Percentiles rank a stretch among this genome's conserved stretches.
Evolutionary conservation across 2,797 vertebrate species (phyloP).

Genomic region (Esox lucius): DNA sequence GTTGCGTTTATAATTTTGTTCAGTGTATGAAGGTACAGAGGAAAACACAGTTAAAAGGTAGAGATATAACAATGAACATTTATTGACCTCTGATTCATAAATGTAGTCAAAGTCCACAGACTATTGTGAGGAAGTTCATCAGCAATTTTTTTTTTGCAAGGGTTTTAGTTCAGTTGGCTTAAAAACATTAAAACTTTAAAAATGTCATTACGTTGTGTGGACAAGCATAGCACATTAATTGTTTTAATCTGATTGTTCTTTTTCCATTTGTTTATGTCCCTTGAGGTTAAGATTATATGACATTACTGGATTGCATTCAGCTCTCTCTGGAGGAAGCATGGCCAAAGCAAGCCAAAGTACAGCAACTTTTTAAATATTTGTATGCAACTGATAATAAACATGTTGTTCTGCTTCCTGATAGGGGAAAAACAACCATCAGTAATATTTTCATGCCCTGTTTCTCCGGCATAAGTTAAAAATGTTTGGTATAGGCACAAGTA

Average conservation of each 20-base stretch:
- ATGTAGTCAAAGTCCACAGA: too few species aligned
- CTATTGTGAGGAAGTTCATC: too few species aligned
- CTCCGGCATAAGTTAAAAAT: conserved; percentile 18
- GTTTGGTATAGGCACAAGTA: conserved; percentile 27
- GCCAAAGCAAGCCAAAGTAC: conserved; percentile 8
- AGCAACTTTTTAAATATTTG: conserved; percentile 21
- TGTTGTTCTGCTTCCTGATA: conserved; percentile 25
- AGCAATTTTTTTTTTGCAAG: too few species aligned
- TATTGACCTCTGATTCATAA: too few species aligned
- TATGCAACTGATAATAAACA: conserved; percentile 42
- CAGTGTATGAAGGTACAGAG: too few species aligned
- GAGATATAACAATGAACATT: too few species aligned
- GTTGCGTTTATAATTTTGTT: too few species aligned
- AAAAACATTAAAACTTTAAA: conserved; percentile 32
- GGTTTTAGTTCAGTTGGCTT: not conserved
- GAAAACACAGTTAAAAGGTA: too few species aligned
- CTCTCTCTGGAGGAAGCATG: conserved; percentile 9
- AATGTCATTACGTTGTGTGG: conserved; percentile 46
- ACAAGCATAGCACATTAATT: conserved; percentile 43
- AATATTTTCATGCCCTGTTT: conserved; percentile 41
- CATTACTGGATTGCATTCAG: conserved; percentile 42
- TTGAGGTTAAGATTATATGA: conserved; percentile 47
- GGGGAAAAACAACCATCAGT: conserved; percentile 29
- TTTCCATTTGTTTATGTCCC: conserved; percentile 61
- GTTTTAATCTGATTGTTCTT: conserved; percentile 60